These are phyloP conservation scores for Hippasteria phrygiana DNA, from an alignment of 53 echinoderm and acorn worm genomes.

Conservation along the genomic window DNA sequence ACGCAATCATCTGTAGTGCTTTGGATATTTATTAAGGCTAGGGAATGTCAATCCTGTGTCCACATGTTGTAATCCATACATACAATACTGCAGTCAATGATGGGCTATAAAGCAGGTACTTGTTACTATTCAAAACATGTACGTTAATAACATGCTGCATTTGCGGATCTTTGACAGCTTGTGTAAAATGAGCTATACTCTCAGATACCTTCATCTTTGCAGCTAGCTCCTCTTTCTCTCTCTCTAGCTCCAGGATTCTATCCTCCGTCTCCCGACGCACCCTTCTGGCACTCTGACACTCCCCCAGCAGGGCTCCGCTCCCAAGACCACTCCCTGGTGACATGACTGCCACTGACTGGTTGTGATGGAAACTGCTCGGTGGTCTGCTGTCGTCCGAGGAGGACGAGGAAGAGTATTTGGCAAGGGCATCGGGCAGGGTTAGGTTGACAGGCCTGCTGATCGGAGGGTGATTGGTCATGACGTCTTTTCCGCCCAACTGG, in stretches of 20 bases:
- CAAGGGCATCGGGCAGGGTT: not conserved
- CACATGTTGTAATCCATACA: no score
- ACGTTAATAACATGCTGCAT: no score
- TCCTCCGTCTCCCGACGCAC: slow-evolving; percentile 27
- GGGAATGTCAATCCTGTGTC: no score
- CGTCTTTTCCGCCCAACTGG: not conserved
- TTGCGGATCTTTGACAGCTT: no score
- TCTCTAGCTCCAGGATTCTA: slow-evolving; percentile 16
- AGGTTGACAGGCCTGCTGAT: not conserved
- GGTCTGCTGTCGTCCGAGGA: slow-evolving; percentile 42
- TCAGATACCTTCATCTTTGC: slow-evolving; percentile 47
- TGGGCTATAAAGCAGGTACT: no score
- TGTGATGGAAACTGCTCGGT: slow-evolving; percentile 33
- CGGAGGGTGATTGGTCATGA: not conserved
- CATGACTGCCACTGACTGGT: slow-evolving; percentile 37
- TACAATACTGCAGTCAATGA: no score
- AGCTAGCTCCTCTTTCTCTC: slow-evolving; percentile 38
- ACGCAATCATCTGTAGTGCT: no score
- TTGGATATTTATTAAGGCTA: no score
- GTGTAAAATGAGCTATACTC: no score
- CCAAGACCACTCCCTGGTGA: slow-evolving; percentile 52
- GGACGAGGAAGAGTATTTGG: slow-evolving; percentile 10
- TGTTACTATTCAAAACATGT: no score
- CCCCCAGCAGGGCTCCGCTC: slow-evolving; percentile 1
- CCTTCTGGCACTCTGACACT: slow-evolving; percentile 27